phyloP scores from a whole-genome alignment of 2,797 vertebrate genomes.

The Bufotes viridis region DNA sequence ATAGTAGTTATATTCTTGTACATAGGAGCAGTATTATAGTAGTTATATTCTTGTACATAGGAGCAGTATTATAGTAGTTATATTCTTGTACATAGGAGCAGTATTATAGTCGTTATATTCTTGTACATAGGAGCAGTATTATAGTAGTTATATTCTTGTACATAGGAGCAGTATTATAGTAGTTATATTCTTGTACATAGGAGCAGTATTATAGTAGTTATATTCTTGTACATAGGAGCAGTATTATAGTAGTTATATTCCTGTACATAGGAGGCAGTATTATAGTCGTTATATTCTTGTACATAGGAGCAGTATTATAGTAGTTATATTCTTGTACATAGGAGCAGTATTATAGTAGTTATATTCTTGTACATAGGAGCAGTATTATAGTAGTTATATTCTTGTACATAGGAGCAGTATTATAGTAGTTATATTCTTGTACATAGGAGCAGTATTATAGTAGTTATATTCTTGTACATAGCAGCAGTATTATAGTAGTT shows the following conservation, averaged over 20 bases:
- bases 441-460: constrained; percentile 3
- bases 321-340: constrained; percentile 2
- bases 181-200: background rate
- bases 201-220: constrained; percentile 3
- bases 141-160: no score
- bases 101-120: background rate
- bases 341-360: constrained; percentile 13
- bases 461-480: constrained; percentile 10
- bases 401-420: constrained; percentile 6
- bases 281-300: constrained; percentile 1
- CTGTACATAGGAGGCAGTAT: background rate
- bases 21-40: background rate
- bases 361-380: constrained; percentile 3
- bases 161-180: background rate
- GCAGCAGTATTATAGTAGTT: background rate
- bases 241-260: background rate
- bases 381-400: constrained; percentile 15
- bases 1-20: background rate
- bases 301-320: constrained; percentile 6
- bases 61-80: background rate
- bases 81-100: background rate
- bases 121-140: background rate
- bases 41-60: constrained; percentile 13
- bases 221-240: background rate
- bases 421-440: constrained; percentile 7